Conservation (phyloP, 2,888 invertebrate species). For the Rhingia campestris region DNA sequence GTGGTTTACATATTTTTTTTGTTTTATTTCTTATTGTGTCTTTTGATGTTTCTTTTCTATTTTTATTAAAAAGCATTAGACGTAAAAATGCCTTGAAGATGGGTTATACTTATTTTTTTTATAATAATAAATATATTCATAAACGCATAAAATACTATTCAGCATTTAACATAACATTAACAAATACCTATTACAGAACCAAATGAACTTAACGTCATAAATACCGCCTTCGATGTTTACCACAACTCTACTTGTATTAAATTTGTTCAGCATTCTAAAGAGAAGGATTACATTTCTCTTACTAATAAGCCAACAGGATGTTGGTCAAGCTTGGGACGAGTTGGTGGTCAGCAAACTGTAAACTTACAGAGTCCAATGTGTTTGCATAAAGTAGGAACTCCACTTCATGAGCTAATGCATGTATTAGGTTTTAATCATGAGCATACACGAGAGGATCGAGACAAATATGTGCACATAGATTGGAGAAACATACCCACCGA, state of each 20-base stretch:
- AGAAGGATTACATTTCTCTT: slow-evolving; percentile 87
- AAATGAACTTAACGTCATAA: slow-evolving; percentile 37
- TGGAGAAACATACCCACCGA: slow-evolving; percentile 82
- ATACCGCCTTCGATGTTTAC: slow-evolving; percentile 86
- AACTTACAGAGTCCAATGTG: slow-evolving; percentile 81
- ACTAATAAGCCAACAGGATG: slow-evolving; percentile 87
- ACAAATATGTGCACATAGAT: slow-evolving; percentile 84
- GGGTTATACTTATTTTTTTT: no score
- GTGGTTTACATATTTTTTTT: no score
- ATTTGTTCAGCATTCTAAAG: slow-evolving; percentile 84
- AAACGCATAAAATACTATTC: no score
- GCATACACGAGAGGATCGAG: slow-evolving; percentile 88
- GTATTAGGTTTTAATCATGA: slow-evolving; percentile 90
- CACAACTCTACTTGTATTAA: slow-evolving; percentile 88
- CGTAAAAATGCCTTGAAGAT: no score
- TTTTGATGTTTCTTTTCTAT: no score
- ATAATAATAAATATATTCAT: no score
- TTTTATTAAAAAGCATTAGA: no score
- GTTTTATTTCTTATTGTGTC: no score
- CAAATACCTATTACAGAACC: slow-evolving; percentile 8
- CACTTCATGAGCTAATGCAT: slow-evolving; percentile 89
- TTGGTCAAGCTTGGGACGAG: slow-evolving; percentile 89
- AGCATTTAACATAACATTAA: not conserved
- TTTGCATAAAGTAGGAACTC: slow-evolving; percentile 87
- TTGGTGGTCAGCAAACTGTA: slow-evolving; percentile 82